These are phyloP conservation scores for Cheirogaleus major DNA, from an alignment of 2,797 vertebrate species.

Conservation along the genomic window DNA sequence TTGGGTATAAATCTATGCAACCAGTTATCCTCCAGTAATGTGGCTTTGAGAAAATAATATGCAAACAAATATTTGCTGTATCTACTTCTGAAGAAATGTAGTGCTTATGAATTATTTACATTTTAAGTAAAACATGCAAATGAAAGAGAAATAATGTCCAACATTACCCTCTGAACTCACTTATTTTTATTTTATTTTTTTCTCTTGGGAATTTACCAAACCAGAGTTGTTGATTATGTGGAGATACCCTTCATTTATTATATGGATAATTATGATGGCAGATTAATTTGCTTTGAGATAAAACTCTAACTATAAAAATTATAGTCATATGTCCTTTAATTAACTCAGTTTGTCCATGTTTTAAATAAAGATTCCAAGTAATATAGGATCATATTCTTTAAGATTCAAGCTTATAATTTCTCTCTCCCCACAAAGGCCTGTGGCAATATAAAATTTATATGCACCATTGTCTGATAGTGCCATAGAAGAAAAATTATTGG, in stretches of 20 bases:
- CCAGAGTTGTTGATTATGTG: not conserved
- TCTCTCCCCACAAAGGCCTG: not conserved
- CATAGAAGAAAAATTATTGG: not conserved
- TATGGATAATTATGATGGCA: not conserved
- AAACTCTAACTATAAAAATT: not conserved
- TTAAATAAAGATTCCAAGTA: not conserved
- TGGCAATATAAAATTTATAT: not conserved
- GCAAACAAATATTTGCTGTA: not conserved
- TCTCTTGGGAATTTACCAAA: not conserved
- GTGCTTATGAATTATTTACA: not conserved
- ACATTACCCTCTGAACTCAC: not conserved
- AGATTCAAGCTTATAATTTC: constrained; percentile 21
- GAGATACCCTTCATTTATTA: not conserved
- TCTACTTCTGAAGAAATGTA: not conserved
- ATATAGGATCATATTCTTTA: not conserved
- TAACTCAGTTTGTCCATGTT: not conserved
- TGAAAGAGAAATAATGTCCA: not conserved
- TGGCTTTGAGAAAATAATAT: not conserved
- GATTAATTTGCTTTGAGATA: constrained; percentile 15
- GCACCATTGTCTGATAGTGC: not conserved
- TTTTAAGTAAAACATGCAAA: not conserved
- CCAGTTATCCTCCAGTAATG: not conserved
- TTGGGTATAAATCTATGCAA: not conserved
- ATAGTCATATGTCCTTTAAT: not conserved
- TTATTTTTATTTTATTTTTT: constrained; percentile 27